Evolutionary conservation across 2,113 vertebrate genomes (phyloP), one percentile per base, ranked within the genome.

Genomic region (Oncorhynchus mykiss): DNA sequence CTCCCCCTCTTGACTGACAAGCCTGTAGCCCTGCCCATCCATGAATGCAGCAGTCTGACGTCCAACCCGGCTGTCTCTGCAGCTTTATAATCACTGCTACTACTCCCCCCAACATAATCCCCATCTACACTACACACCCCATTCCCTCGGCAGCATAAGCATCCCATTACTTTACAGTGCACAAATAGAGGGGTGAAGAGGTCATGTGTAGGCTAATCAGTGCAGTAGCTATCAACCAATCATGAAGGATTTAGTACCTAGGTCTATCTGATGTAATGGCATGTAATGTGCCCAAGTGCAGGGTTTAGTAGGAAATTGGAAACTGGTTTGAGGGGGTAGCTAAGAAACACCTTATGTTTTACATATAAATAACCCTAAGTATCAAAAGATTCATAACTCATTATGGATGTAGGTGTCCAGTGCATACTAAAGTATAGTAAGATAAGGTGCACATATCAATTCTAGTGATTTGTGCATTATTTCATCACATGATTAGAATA

Each of bases 41-140:
- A 64, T 85, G 74, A 90, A 88, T 91, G 91, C 90, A 88, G 90
- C 86, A 88, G 78, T 86, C 87, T 85, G 85, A 45, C 39, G 39
- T 45, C 39, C 39, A 9, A 78, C 77, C 84, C 69, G 69, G 18
- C 24, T 72, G 20, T 13, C 68, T 74, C 89, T 88, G 86, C 87
- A 87, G 85, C 77, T 82, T 84, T 78, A 85, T 78, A 80, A 85
- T 86, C 84, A 78, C 81, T 78, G 72, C 74, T 84, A 79, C 82
- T 54, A 51, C 64, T 7, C 45, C 22, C 45, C 49, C 13, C 45
- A 64, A 5, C 70, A 76, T 81, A 85, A 83, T 88, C 86, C 79
- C 70, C 67, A n/a, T 27, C 67, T 22, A 18, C 66, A 5, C 29
- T 25, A 24, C 64, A 27, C 64, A 12, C 27, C 14, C 27, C 27